Conservation (phyloP, 2,113 vertebrate genomes). For the Barbus barbus region DNA sequence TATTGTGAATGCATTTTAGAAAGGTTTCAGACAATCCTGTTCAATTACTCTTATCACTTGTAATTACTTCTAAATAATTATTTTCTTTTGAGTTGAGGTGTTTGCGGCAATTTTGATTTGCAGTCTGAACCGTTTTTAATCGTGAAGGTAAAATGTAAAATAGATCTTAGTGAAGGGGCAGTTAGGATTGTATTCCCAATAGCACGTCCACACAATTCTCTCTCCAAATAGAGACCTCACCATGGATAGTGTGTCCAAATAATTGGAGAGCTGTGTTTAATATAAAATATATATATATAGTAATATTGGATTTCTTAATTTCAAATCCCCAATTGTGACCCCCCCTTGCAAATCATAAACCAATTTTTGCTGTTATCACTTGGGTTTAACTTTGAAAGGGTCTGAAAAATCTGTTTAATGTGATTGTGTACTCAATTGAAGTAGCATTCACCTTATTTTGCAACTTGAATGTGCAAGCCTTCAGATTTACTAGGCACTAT, state of each 20-base stretch:
- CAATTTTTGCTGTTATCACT: background rate
- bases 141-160: too few species aligned
- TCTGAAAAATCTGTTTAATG: background rate
- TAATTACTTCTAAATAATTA: background rate
- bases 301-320: background rate
- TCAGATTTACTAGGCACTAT: background rate
- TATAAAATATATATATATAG: too few species aligned
- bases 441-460: background rate
- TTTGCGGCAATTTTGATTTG: constrained; percentile 19
- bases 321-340: too few species aligned
- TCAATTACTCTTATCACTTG: background rate
- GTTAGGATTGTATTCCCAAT: background rate
- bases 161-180: background rate
- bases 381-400: background rate
- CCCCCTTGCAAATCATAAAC: too few species aligned
- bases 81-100: background rate
- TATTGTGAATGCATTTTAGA: background rate
- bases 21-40: background rate
- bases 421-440: background rate
- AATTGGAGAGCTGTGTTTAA: background rate
- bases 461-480: background rate
- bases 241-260: background rate
- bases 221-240: background rate
- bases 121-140: background rate
- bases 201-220: too few species aligned